These are phyloP conservation scores for Tenualosa ilisha DNA, from an alignment of 2,797 vertebrate species.

Conservation along the genomic window DNA sequence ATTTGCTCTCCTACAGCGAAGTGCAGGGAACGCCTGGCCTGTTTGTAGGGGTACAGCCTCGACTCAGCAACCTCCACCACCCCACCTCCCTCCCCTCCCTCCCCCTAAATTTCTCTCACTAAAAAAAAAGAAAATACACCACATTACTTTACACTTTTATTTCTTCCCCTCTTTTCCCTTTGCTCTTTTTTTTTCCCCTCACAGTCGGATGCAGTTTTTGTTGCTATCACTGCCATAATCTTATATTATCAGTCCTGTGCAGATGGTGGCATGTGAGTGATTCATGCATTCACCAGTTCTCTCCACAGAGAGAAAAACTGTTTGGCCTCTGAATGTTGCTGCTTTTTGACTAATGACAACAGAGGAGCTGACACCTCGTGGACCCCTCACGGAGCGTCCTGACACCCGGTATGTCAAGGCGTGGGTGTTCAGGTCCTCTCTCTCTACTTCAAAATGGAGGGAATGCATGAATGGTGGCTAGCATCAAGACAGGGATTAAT, in stretches of 20 bases:
- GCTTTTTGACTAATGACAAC: slow-evolving; percentile 15
- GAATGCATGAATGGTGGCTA: background rate
- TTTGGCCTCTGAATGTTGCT: background rate
- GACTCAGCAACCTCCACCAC: background rate
- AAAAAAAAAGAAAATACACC: background rate
- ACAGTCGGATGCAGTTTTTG: background rate
- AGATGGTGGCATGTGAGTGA: background rate
- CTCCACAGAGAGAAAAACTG: background rate
- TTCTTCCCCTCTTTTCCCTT: background rate
- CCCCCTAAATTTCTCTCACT: background rate
- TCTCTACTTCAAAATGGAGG: background rate
- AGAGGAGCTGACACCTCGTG: background rate
- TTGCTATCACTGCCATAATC: background rate
- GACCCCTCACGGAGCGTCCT: background rate
- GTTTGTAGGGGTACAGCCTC: background rate
- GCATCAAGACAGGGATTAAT: slow-evolving; percentile 36
- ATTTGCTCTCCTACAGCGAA: background rate
- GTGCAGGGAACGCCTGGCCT: background rate
- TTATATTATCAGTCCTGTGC: slow-evolving; percentile 11
- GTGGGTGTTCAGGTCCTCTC: background rate
- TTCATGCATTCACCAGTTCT: background rate
- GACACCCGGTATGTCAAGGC: background rate
- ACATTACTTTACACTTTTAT: background rate
- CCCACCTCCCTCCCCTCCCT: background rate
- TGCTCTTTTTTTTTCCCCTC: background rate